phyloP scores from a whole-genome alignment of 2,888 invertebrate genomes.

The Campaea margaritaria region DNA sequence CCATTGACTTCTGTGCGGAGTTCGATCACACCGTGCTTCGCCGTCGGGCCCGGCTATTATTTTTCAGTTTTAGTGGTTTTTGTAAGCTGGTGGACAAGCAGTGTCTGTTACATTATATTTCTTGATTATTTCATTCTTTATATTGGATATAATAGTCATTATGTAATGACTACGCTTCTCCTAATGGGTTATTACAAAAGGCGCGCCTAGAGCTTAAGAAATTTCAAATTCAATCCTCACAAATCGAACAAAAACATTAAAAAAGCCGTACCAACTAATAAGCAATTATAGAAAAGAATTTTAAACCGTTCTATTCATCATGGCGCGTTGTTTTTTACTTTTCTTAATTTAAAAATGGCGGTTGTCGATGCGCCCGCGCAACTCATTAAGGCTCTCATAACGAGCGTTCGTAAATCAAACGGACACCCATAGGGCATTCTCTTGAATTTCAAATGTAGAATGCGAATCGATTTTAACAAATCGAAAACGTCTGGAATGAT shows the following conservation, averaged over 20 bases:
- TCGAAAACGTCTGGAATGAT: constrained; percentile 63
- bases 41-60: no score
- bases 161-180: background rate
- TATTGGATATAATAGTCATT: no score
- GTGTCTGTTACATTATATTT: no score
- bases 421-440: constrained; percentile 78
- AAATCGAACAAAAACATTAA: constrained; percentile 36
- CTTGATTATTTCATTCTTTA: no score
- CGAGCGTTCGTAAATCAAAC: constrained; percentile 79
- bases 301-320: constrained; percentile 54
- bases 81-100: no score
- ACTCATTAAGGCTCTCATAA: constrained; percentile 77
- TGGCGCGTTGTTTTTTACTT: constrained; percentile 55
- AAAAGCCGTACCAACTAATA: constrained; percentile 51
- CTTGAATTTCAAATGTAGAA: constrained; percentile 57
- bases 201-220: background rate
- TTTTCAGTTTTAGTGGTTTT: no score
- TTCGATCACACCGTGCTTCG: no score
- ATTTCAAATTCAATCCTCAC: constrained; percentile 3
- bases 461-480: constrained; percentile 49
- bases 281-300: constrained; percentile 43
- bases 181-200: background rate
- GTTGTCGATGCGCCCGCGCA: constrained; percentile 68
- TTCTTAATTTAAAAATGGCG: constrained; percentile 70
- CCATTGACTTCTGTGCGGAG: no score